Base-by-base conservation (phyloP, 2,113 vertebrate genomes). In the Oncorhynchus gorbuscha region DNA sequence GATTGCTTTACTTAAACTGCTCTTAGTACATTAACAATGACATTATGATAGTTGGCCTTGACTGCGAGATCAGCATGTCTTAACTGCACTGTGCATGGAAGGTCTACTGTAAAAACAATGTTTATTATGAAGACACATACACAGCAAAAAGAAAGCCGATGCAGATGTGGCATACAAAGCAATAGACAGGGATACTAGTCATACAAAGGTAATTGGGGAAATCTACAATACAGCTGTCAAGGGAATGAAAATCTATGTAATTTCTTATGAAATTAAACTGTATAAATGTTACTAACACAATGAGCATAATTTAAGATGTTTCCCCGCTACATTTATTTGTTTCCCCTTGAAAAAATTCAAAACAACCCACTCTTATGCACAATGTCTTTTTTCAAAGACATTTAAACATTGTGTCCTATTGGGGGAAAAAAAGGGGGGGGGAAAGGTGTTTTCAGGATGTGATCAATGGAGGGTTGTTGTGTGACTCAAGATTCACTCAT, bases 41-140 rank as follows among this genome's bases (percentile, higher is more conserved):
- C 16, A 45, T 55, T 55, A n/a, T 62, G n/a, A 8, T 11, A 62
- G 59, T 22, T 22, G 3, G 59, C n/a, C 59, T 24, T 62, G 59
- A 4, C n/a, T n/a, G 39, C 11, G n/a, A 62, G 59, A 24, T 62
- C 7, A 62, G 59, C 39, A 9, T 11, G 39, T 45, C 39, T 45
- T 45, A 12, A 45, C 39, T 45, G 9, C 39, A 55, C 51, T 55
- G 51, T 55, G 51, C 7, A 62, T 62, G 59, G 22, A 62, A 11
- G 39, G 39, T 45, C 39, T 45, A 45, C 8, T 45, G 39, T 45
- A 45, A 45, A 11, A 11, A 91, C 89, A 88, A 82, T 68, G 3
- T 88, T 91, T 89, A 90, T 92, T 86, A 88, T 76, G 85, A 90
- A 90, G 84, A 89, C 84, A 80, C 72, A 84, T 81, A 30, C 14